Evolutionary conservation across 64 coral and sea anemone genomes (phyloP).

Genomic region (Pocillopora verrucosa): DNA sequence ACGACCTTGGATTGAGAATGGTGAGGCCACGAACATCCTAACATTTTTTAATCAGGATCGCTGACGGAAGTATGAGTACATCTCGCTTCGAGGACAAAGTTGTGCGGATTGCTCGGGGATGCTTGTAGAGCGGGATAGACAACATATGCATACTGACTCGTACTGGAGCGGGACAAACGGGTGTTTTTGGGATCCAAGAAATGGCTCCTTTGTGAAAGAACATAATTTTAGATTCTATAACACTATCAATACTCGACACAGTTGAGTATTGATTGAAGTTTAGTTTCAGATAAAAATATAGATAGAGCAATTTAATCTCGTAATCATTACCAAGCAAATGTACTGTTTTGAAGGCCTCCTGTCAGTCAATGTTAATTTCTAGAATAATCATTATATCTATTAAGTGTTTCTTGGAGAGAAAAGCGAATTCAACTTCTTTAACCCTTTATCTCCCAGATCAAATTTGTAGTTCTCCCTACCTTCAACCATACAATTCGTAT

Average conservation of each 20-base stretch:
- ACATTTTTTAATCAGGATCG: slow-evolving; percentile 12
- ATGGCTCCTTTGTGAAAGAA: not conserved
- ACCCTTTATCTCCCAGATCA: no score
- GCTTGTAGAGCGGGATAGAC: not conserved
- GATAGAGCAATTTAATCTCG: no score
- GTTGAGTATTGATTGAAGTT: not conserved
- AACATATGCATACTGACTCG: slow-evolving; percentile 34
- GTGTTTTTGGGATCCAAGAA: not conserved
- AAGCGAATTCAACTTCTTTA: no score
- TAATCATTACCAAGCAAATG: no score
- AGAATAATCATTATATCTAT: no score
- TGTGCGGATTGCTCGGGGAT: slow-evolving; percentile 5
- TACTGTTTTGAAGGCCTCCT: no score
- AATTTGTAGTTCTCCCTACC: no score
- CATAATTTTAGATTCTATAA: slow-evolving; percentile 48
- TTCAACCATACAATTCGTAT: no score
- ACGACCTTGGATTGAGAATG: no score
- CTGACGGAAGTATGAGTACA: not conserved
- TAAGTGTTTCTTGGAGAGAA: no score
- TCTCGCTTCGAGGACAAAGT: slow-evolving; percentile 18
- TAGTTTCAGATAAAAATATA: no score
- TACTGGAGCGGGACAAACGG: slow-evolving; percentile 15
- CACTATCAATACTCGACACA: not conserved
- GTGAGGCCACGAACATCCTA: not conserved
- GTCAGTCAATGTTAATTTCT: no score